These are phyloP conservation scores for Oreochromis aureus DNA, from an alignment of 2,113 vertebrate genomes.

Conservation along the genomic window DNA sequence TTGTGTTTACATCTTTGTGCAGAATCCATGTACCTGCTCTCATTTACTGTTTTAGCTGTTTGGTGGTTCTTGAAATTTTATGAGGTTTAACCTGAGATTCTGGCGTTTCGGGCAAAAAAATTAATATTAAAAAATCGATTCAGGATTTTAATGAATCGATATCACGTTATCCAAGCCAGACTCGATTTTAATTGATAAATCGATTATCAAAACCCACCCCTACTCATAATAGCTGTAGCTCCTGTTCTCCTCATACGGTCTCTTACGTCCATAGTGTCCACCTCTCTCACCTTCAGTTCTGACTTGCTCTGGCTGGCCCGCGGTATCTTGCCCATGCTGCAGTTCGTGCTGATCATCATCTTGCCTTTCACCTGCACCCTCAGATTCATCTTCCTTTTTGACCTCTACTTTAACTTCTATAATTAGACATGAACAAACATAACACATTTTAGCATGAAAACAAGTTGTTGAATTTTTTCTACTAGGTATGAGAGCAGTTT, in stretches of 20 bases:
- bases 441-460: neutral
- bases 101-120: no score
- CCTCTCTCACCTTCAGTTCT: slow-evolving; percentile 50
- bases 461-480: neutral
- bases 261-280: slow-evolving; percentile 73
- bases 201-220: no score
- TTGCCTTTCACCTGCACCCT: slow-evolving; percentile 27
- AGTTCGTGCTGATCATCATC: neutral
- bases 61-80: no score
- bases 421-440: neutral
- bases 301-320: slow-evolving; percentile 30
- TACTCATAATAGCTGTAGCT: slow-evolving; percentile 77
- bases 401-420: slow-evolving; percentile 47
- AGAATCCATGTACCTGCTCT: no score
- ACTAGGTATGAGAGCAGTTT: neutral
- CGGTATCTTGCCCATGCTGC: neutral
- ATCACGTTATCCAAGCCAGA: no score
- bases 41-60: no score
- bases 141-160: no score
- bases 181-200: no score
- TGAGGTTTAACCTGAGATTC: no score
- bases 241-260: slow-evolving; percentile 76
- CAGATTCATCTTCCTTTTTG: slow-evolving; percentile 54
- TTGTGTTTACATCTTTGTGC: no score
- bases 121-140: no score